phyloP scores from a whole-genome alignment of 2,797 vertebrate species.

The Ceryle rudis region DNA sequence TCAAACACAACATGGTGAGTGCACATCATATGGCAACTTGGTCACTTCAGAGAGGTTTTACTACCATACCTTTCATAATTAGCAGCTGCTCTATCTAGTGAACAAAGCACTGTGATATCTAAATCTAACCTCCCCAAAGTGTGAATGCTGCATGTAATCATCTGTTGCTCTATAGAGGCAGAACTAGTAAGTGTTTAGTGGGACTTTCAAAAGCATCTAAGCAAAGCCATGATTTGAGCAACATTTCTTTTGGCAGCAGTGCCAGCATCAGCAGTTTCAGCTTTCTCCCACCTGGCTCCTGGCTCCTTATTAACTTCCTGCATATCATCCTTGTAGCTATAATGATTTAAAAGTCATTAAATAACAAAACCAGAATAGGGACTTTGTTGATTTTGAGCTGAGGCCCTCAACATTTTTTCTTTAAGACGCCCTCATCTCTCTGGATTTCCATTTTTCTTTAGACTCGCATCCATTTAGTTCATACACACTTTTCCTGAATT shows the following conservation, averaged over 20 bases:
- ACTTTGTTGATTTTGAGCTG: not conserved
- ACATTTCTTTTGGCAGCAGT: not conserved
- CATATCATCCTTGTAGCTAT: not conserved
- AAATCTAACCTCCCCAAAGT: not conserved
- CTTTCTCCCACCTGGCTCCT: not conserved
- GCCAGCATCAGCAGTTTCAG: not conserved
- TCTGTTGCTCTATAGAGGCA: not conserved
- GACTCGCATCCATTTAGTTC: not conserved
- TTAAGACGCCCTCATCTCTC: not conserved
- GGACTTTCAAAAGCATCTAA: not conserved
- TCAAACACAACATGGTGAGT: constrained; percentile 99
- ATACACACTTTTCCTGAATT: not conserved
- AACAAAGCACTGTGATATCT: not conserved
- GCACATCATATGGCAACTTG: accelerated
- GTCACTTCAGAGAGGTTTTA: not conserved
- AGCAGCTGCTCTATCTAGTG: not conserved
- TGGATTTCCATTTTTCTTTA: not conserved
- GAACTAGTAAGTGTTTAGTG: not conserved
- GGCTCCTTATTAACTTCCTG: not conserved
- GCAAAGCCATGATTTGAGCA: not conserved
- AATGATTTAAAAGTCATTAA: constrained; percentile 7
- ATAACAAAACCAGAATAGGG: not conserved
- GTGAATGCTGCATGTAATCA: accelerated
- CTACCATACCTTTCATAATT: not conserved
- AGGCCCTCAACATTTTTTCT: not conserved